Evolutionary conservation across 2,797 vertebrate genomes (phyloP), one percentile per base, ranked within the genome.

Genomic region (Meda fulgida): DNA sequence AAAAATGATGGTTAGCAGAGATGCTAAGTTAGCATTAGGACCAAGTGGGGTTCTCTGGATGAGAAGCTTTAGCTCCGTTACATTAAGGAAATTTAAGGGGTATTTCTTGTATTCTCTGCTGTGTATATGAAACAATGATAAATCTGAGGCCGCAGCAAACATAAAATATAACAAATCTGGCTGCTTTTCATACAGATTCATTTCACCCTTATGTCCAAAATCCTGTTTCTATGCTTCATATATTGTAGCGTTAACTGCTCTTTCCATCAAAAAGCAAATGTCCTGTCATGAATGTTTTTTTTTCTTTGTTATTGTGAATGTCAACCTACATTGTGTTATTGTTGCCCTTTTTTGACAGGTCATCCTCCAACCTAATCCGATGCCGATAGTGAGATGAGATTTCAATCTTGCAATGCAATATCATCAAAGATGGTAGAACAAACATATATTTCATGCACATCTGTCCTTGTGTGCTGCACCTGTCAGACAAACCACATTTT

Each of bases 1-100:
- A 51, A 76, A 75, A 84, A 40, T 67, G 23, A 69, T 67, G 53
- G 58, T 87, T 86, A 81, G 83, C 80, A 63, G 73, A 85, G 81
- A 79, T 86, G 70, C 66, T 78, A 83, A 85, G 75, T 78, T 83
- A 86, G 84, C 63, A 84, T 70, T 73, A 76, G 78, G 23, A 23
- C 23, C 14, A 21, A 36, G 38, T 83, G 73, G 29, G 10, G 46
- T 67, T 67, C 18, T 77, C 66, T 38, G 60, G 26, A 65, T 31
- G n/a, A 70, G 76, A 84, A 72, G 60, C 69, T 79, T 43, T 5
- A 66, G 60, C 43, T 65, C 19, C 7, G 55, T 36, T 43, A 55
- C 31, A 76, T 67, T 26, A 23, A 69, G 29, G 19, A 21, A 14
- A 55, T 43, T 1, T 10, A 60, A 76, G 14, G 29, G 11, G 23